Percentiles rank a stretch among this genome's conserved stretches.
Evolutionary conservation across 2,113 vertebrate genomes (phyloP).

Genomic region (Nerophis ophidion): DNA sequence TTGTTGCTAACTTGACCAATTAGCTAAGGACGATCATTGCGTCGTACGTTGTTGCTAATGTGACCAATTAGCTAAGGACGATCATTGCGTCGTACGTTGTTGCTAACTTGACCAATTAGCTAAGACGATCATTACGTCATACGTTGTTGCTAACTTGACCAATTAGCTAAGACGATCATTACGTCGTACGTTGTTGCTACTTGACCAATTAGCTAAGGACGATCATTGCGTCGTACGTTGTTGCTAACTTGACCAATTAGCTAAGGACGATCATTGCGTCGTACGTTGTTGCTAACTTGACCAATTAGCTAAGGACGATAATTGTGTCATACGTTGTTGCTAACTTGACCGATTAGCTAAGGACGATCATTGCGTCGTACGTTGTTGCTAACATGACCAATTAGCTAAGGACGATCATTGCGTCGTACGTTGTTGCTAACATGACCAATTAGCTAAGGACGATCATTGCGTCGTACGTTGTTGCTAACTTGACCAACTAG

Average conservation of each 20-base stretch:
- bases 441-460: constrained; percentile 17
- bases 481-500: constrained; percentile 6
- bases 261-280: too few relatives aligned
- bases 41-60: too few relatives aligned
- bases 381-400: constrained; percentile 19
- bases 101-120: constrained; percentile 15
- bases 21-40: too few relatives aligned
- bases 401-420: neutral
- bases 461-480: constrained; percentile 35
- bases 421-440: constrained; percentile 4
- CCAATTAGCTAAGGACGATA: too few relatives aligned
- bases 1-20: too few relatives aligned
- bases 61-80: too few relatives aligned
- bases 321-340: too few relatives aligned
- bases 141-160: constrained; percentile 15
- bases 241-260: constrained; percentile 18
- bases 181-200: constrained; percentile 33
- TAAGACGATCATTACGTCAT: too few relatives aligned
- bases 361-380: too few relatives aligned
- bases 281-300: too few relatives aligned
- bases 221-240: neutral
- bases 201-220: too few relatives aligned
- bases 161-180: constrained; percentile 22
- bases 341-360: too few relatives aligned
- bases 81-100: neutral